Evolutionary conservation across 2,113 vertebrate species (phyloP).

Genomic region (Callorhinus ursinus): DNA sequence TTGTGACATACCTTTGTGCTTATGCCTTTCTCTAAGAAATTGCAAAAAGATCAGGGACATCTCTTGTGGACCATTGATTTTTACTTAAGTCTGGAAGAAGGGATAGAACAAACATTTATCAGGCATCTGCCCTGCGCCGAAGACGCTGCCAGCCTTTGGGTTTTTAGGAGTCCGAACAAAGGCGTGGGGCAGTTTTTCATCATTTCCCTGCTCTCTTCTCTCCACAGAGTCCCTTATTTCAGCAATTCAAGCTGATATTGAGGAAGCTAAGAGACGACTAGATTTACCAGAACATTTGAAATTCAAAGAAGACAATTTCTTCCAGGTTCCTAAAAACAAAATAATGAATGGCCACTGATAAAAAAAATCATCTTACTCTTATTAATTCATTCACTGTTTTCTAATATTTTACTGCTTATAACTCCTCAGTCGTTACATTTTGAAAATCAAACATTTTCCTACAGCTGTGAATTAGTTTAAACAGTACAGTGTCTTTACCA

Average conservation of each 20-base stretch:
- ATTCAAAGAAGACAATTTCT: constrained; percentile 94
- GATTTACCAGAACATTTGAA: constrained; percentile 94
- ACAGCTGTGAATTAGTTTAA: constrained; percentile 56
- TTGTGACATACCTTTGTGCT: neutral
- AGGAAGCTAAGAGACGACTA: constrained; percentile 91
- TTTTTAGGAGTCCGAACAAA: neutral
- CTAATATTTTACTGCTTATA: constrained; percentile 30
- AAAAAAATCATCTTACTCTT: constrained; percentile 25
- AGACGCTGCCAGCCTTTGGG: neutral
- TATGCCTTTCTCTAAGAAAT: constrained; percentile 6
- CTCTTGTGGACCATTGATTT: neutral
- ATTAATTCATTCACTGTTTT: constrained; percentile 33
- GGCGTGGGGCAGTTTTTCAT: neutral
- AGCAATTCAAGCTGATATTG: constrained; percentile 95
- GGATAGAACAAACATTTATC: neutral
- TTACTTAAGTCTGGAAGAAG: neutral
- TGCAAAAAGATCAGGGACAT: neutral
- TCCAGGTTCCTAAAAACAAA: constrained; percentile 85
- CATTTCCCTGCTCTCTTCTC: neutral
- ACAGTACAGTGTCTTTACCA: neutral
- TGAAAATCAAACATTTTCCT: constrained; percentile 8
- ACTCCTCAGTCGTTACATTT: constrained; percentile 25
- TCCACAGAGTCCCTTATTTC: constrained; percentile 93
- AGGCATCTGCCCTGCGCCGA: neutral
- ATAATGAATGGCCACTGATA: constrained; percentile 90